A percentile compares a stretch with the other conserved stretches of the same genome.
phyloP scores from a whole-genome alignment of 1,140 invertebrate genomes.

The Rhagoletis zephyria region DNA sequence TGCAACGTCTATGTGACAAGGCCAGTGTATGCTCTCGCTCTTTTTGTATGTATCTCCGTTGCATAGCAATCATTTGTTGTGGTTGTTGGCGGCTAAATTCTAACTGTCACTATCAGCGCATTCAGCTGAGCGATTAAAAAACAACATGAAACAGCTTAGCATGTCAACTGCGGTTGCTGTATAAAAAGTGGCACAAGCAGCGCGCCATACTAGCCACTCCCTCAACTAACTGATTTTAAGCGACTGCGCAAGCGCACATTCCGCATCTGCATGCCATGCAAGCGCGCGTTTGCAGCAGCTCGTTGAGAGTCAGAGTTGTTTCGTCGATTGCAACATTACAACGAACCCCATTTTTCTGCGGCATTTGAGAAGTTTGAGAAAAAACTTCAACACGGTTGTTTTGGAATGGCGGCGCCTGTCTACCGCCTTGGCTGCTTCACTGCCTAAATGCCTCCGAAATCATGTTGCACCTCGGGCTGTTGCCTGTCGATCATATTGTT shows the following conservation, averaged over 20 bases:
- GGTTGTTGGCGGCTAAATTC: not conserved
- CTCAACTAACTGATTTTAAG: conserved; percentile 13
- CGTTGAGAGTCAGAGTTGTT: not conserved
- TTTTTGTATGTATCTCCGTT: not conserved
- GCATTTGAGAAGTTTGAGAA: not conserved
- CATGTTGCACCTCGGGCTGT: not conserved
- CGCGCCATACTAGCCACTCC: conserved; percentile 23
- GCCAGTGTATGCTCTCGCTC: conserved; percentile 5
- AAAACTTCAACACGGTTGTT: not conserved
- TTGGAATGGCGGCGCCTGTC: not conserved
- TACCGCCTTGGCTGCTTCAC: not conserved
- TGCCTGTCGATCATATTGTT: not conserved
- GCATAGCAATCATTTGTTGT: not conserved
- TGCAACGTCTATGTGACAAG: conserved; percentile 3
- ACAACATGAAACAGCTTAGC: not conserved
- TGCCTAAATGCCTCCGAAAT: not conserved
- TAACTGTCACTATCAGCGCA: conserved; percentile 25
- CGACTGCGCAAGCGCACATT: conserved; percentile 42
- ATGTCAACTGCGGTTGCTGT: not conserved
- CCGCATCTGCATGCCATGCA: conserved; percentile 29
- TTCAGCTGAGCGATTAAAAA: conserved; percentile 23
- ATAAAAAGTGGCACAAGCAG: conserved; percentile 37
- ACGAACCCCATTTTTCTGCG: not conserved
- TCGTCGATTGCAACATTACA: conserved; percentile 10
- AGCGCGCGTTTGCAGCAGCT: not conserved